Conservation (phyloP, 1,140 invertebrate species). For the Odontomachus brunneus region DNA sequence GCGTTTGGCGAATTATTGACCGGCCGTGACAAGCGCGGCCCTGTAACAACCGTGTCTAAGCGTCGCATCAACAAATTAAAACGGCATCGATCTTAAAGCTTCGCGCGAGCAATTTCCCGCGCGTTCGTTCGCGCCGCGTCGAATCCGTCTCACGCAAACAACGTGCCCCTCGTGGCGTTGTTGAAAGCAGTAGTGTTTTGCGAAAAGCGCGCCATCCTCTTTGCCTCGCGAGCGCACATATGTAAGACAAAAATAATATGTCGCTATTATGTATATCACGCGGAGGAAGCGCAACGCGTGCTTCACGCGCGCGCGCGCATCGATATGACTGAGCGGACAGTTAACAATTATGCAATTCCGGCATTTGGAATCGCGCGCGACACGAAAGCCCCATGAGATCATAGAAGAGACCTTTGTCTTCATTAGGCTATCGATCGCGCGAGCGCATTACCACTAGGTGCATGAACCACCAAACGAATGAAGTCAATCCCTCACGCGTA, state of each 20-base stretch:
- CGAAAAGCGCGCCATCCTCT: neutral
- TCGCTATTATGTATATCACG: neutral
- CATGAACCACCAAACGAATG: conserved; percentile 45
- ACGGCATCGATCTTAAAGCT: neutral
- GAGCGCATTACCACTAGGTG: conserved; percentile 64
- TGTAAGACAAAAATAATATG: neutral
- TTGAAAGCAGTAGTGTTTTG: neutral
- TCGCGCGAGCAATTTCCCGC: neutral
- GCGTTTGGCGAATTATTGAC: neutral
- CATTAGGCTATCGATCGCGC: conserved; percentile 68
- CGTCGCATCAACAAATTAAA: neutral
- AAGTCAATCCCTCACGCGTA: conserved; percentile 38
- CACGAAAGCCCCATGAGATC: conserved; percentile 22
- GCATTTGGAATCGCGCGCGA: conserved; percentile 29
- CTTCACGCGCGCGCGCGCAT: neutral
- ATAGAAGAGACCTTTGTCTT: conserved; percentile 64
- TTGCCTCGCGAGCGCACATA: neutral
- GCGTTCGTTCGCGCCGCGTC: too few relatives aligned
- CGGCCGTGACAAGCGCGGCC: too few relatives aligned
- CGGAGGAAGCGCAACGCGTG: neutral
- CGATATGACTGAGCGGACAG: conserved; percentile 8
- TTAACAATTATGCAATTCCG: conserved; percentile 21
- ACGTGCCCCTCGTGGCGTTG: neutral
- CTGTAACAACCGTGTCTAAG: neutral
- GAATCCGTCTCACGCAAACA: neutral